Evolutionary conservation across 2,797 vertebrate genomes (phyloP), one percentile per base, ranked within the genome.

Genomic region (Enoplosus armatus): DNA sequence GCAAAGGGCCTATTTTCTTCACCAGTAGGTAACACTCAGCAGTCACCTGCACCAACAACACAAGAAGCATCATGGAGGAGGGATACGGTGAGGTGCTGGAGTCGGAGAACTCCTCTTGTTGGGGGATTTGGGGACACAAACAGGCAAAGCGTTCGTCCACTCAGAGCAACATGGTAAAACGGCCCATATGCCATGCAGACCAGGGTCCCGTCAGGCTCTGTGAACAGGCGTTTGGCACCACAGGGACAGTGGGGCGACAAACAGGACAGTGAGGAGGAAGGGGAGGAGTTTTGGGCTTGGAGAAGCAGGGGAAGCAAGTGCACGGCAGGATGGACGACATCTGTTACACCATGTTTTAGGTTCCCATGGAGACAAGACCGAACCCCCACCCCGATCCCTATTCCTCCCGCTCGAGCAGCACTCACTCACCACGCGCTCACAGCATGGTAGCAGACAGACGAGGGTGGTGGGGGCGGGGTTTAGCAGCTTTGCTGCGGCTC

Each of bases 401-500:
- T 39, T 82, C 59, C 78, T 70, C 74, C 72, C 59, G 7, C 68
- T 82, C 87, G 87, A 80, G 96, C 95, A 96, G 73, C 71, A 22
- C 97, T 97, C 97, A 98, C 98, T 98, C 93, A 94, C 96, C 96
- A 96, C 95, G 77, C 94, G 94, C 96, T 96, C 96, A 95, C 96
- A 95, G 95, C 96, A 96, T 95, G 95, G 95, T 95, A 96, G 96
- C 95, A 94, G 86, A 82, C 85, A 87, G 90, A 88, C 83, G 78
- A 76, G 86, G 94, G 87, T 82, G 87, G 75, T 92, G 95, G 94
- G 95, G 95, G 94, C 93, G 93, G 93, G 92, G 96, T 86, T 97
- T 97, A 98, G 96, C 97, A 98, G 97, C 96, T 97, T 95, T 96
- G 96, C 94, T 96, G 97, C 83, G 89, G 80, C 96, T 97, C 97